Base-by-base conservation (phyloP, 2,797 vertebrate species). In the Gobionotothen gibberifrons region DNA sequence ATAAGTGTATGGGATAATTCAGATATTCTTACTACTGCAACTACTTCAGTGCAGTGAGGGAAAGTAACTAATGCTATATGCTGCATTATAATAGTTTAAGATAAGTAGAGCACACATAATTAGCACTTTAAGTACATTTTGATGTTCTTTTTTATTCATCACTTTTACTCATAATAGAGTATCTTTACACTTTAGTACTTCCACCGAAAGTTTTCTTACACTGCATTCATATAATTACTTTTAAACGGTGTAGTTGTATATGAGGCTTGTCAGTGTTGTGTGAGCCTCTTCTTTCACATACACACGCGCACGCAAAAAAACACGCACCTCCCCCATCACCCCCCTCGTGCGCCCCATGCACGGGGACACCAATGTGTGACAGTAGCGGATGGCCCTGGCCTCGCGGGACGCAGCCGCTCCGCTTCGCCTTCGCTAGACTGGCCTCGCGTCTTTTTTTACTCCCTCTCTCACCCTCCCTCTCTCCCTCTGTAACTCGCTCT, bases 341-440 rank as follows among this genome's bases (percentile, higher is more conserved):
- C 91, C 88, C 78, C 87, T 74, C 82, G 82, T 89, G 90, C 87
- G 90, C 74, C 93, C 91, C 93, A 78, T 72, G 82, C 85, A 78
- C 85, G 52, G 84, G 87, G 83, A 83, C 79, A 76, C 78, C 48
- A 22, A 7, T 64, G 88, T 75, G 92, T 90, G 92, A 91, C 91
- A 93, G 93, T 85, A 85, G 91, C 89, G 88, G 79, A 93, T 93
- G 95, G 93, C 93, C 90, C 81, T 90, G 93, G 91, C 92, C 90
- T 92, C 83, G 91, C 89, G 88, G 90, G 91, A 91, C 80, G 90
- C 92, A 90, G 89, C 90, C 84, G 83, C 90, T 91, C 89, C 81
- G 87, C 90, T 92, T 89, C 84, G 88, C 87, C 90, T 85, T 85
- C 73, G 81, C 72, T 89, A 91, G 85, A 85, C 79, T 83, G 74